These are phyloP conservation scores for Macropus fuliginosus DNA, from an alignment of 2,797 vertebrate genomes.

Conservation along the genomic window DNA sequence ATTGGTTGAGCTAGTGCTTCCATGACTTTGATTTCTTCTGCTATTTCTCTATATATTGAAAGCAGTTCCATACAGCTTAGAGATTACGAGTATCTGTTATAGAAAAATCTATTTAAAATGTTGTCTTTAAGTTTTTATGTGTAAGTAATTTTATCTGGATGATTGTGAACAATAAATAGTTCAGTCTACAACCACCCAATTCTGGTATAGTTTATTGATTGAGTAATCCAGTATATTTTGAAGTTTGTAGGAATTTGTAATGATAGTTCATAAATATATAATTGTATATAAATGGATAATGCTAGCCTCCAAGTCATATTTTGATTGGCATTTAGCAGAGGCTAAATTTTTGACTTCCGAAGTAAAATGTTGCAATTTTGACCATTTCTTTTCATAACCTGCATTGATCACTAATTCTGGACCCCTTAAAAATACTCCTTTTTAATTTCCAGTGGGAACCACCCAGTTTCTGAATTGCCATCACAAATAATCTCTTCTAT, in stretches of 20 bases:
- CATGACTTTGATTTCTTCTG: background rate
- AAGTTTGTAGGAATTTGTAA: background rate
- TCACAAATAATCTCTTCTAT: background rate
- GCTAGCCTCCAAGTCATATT: background rate
- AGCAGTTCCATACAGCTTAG: background rate
- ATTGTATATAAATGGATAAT: background rate
- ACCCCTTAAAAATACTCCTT: background rate
- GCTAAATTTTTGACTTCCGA: background rate
- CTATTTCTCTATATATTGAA: background rate
- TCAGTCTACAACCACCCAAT: background rate
- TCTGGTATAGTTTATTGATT: background rate
- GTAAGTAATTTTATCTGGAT: background rate
- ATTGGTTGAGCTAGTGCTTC: background rate
- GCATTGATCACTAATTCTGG: background rate
- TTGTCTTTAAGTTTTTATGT: background rate
- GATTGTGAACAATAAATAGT: background rate
- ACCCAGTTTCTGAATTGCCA: background rate
- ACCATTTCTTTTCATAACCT: background rate
- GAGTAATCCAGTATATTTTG: background rate
- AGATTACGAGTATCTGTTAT: background rate
- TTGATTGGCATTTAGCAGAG: background rate
- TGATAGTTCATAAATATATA: background rate
- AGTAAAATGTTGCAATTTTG: background rate
- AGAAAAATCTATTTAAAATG: background rate
- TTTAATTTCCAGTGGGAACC: background rate